Percentiles rank a stretch among this genome's conserved stretches.
Evolutionary conservation across 1,140 invertebrate genomes (phyloP).

Genomic region (Gerris buenoi): DNA sequence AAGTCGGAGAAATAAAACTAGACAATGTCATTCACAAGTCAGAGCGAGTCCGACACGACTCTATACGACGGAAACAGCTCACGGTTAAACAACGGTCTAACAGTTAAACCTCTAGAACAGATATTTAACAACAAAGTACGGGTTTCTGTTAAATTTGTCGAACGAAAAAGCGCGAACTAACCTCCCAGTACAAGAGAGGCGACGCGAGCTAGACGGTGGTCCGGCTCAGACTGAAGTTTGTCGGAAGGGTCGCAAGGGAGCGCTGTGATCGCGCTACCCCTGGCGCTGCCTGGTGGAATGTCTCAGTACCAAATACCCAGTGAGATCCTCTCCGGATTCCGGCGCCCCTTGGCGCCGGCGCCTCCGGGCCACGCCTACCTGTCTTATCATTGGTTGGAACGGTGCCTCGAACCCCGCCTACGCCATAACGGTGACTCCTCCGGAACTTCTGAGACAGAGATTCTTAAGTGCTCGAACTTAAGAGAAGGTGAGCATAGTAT

Average conservation of each 20-base stretch:
- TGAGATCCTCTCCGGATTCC: not conserved
- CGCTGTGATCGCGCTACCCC: not conserved
- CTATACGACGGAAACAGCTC: no score
- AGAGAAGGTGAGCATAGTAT: no score
- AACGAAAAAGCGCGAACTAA: not conserved
- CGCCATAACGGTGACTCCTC: not conserved
- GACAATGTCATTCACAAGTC: no score
- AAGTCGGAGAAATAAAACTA: no score
- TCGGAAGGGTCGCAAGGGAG: not conserved
- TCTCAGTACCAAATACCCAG: not conserved
- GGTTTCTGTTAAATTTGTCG: not conserved
- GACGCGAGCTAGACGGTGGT: not conserved
- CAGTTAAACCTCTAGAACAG: no score
- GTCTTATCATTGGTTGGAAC: not conserved
- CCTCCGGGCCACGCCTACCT: not conserved
- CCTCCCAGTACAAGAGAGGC: not conserved
- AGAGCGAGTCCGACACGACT: no score
- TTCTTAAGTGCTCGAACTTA: not conserved
- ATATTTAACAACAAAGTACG: not conserved
- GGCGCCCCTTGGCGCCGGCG: not conserved
- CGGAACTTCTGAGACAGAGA: not conserved
- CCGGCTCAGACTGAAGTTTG: not conserved
- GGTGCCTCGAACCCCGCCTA: not conserved
- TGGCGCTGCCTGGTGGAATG: not conserved
- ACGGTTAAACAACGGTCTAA: no score